Percentiles rank a stretch among this genome's conserved stretches.
Conservation (phyloP, 1,140 invertebrate genomes). For the Zeugodacus cucurbitae region DNA sequence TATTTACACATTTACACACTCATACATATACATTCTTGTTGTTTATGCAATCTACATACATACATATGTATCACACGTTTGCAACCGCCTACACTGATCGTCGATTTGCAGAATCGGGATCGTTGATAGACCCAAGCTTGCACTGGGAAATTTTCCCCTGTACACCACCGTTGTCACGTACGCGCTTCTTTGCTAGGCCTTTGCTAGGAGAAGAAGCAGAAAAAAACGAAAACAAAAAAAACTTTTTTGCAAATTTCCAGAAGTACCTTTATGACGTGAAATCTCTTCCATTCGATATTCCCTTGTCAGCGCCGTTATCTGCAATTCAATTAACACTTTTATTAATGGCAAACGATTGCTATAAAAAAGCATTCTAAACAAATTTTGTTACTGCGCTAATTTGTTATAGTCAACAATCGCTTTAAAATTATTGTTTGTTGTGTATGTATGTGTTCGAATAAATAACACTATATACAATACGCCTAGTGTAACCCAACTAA, state of each 20-base stretch:
- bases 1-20: background rate
- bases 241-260: background rate
- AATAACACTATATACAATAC: background rate
- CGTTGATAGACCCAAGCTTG: background rate
- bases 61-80: too few species aligned
- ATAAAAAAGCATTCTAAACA: background rate
- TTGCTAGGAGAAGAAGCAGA: background rate
- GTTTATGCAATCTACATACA: too few species aligned
- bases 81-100: background rate
- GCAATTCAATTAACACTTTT: slow-evolving; percentile 2
- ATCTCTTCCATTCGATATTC: background rate
- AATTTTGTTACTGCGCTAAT: background rate
- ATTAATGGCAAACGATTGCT: background rate
- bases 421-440: background rate
- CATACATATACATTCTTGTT: background rate
- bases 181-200: background rate
- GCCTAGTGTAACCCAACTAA: background rate
- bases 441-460: background rate
- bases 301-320: background rate
- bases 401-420: background rate
- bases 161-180: background rate
- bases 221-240: background rate
- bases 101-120: background rate
- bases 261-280: background rate
- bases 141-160: background rate